Evolutionary conservation across 2,888 invertebrate genomes (phyloP).

Genomic region (Timema cristinae): DNA sequence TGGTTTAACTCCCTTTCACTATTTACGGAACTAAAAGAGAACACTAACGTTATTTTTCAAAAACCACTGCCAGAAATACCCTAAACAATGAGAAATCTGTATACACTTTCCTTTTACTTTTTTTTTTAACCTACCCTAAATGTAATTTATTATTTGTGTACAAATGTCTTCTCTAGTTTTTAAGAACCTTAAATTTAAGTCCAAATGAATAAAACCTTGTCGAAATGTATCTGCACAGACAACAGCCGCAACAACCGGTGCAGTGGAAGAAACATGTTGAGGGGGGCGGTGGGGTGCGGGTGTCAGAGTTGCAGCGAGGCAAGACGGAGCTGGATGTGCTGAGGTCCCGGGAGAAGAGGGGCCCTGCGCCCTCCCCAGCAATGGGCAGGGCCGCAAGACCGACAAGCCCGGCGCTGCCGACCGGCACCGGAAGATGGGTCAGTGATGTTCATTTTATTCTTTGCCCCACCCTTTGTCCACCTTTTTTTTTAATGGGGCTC

Average conservation of each 20-base stretch:
- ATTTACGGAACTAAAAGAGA: no score
- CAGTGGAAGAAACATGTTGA: constrained; percentile 48
- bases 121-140: no score
- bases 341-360: constrained; percentile 34
- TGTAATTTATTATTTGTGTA: no score
- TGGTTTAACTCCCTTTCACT: no score
- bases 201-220: no score
- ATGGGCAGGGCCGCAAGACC: constrained; percentile 37
- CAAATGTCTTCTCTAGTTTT: no score
- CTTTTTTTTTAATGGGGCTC: neutral
- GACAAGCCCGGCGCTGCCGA: constrained; percentile 28
- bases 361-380: constrained; percentile 37
- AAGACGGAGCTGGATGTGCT: constrained; percentile 32
- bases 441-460: constrained; percentile 8
- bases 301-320: constrained; percentile 31
- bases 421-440: constrained; percentile 29
- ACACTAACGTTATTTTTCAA: no score
- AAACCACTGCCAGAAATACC: no score
- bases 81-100: no score
- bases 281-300: constrained; percentile 36
- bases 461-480: neutral
- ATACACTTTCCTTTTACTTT: no score
- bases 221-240: constrained; percentile 29
- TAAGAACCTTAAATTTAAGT: no score
- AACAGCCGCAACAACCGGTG: constrained; percentile 36